phyloP scores from a whole-genome alignment of 2,113 vertebrate species.

The Calcarius ornatus region DNA sequence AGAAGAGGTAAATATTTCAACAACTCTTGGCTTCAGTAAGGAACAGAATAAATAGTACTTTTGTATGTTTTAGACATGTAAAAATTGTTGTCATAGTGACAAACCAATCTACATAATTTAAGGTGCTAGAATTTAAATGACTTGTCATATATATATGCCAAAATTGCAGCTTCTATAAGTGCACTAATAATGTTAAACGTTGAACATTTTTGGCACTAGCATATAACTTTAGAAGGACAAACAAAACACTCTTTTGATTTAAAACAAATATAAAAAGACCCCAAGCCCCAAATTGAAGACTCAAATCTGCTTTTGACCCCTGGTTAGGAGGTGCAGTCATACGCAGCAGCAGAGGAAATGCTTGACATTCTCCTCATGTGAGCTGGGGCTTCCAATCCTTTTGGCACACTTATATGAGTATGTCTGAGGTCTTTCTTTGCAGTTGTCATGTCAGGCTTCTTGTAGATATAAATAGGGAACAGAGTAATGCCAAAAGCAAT shows the following conservation, averaged over 20 bases:
- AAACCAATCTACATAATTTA: constrained; percentile 51
- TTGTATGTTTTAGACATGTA: neutral
- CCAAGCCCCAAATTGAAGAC: neutral
- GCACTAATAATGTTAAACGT: constrained; percentile 15
- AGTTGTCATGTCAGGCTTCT: constrained; percentile 56
- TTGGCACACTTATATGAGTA: constrained; percentile 64
- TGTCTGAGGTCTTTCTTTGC: constrained; percentile 48
- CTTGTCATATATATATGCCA: constrained; percentile 30
- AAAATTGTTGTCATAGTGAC: constrained; percentile 46
- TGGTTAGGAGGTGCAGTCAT: constrained; percentile 65
- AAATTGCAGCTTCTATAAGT: constrained; percentile 17
- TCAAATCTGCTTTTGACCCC: constrained; percentile 71
- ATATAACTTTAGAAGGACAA: constrained; percentile 11
- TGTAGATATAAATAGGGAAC: constrained; percentile 34
- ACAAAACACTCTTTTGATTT: constrained; percentile 43
- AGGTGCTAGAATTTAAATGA: constrained; percentile 48
- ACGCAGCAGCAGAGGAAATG: constrained; percentile 75
- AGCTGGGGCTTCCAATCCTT: constrained; percentile 73
- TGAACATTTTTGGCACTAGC: constrained; percentile 1
- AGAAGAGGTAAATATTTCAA: neutral
- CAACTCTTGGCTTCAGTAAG: neutral
- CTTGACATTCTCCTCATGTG: constrained; percentile 77
- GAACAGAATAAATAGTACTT: neutral
- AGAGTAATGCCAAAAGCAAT: constrained; percentile 49
- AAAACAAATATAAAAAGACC: neutral